Evolutionary conservation across 2,113 vertebrate species (phyloP).

Genomic region (Hypanus sabinus): DNA sequence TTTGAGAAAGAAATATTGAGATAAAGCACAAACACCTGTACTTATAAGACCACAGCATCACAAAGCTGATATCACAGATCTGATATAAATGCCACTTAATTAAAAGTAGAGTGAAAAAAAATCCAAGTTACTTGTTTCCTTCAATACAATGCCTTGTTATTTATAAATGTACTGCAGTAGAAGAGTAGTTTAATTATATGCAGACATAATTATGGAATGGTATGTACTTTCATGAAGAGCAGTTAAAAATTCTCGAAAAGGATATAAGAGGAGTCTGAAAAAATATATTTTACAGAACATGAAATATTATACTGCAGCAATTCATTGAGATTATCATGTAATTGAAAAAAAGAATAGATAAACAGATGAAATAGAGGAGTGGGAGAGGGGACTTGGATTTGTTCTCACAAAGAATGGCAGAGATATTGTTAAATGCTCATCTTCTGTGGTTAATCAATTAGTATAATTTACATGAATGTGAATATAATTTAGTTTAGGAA

Average conservation of each 20-base stretch:
- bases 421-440: background rate
- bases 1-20: conserved; percentile 6
- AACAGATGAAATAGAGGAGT: background rate
- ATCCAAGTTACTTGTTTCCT: background rate
- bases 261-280: no score
- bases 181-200: background rate
- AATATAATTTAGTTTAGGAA: background rate
- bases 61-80: background rate
- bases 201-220: background rate
- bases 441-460: background rate
- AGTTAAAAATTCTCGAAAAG: background rate
- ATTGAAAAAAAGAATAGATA: background rate
- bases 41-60: background rate
- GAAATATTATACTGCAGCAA: background rate
- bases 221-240: background rate
- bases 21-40: background rate
- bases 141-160: background rate
- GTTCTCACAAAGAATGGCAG: background rate
- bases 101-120: background rate
- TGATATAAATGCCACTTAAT: background rate
- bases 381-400: background rate
- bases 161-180: background rate
- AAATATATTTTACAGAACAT: background rate
- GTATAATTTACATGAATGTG: background rate
- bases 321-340: background rate